phyloP scores from a whole-genome alignment of 2,797 vertebrate genomes.

The Falco biarmicus region DNA sequence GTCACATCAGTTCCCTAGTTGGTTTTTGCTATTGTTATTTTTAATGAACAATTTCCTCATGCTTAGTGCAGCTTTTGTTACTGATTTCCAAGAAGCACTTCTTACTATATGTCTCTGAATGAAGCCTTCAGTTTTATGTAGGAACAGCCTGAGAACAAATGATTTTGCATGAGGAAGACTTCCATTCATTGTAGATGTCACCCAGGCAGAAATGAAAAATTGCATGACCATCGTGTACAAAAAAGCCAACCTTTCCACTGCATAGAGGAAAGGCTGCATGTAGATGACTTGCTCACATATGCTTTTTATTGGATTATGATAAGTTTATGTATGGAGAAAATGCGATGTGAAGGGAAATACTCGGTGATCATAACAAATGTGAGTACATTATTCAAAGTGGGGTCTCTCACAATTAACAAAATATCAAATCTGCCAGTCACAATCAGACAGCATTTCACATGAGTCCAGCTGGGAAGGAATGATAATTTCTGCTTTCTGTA shows the following conservation, averaged over 20 bases:
- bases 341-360: conserved; percentile 13
- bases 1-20: background rate
- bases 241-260: background rate
- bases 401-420: conserved; percentile 20
- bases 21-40: background rate
- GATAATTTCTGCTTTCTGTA: conserved; percentile 9
- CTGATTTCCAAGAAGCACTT: background rate
- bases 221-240: background rate
- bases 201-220: conserved; percentile 25
- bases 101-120: background rate
- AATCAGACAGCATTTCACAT: conserved; percentile 24
- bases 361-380: conserved; percentile 27
- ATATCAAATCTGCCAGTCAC: conserved; percentile 34
- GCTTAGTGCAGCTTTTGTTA: background rate
- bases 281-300: background rate
- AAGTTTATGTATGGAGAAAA: conserved; percentile 38
- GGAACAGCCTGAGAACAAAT: background rate
- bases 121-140: background rate
- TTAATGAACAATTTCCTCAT: background rate
- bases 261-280: background rate
- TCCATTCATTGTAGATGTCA: background rate
- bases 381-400: background rate
- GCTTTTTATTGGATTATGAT: conserved; percentile 37
- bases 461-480: conserved; percentile 7
- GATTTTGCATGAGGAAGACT: background rate